Evolutionary conservation across 2,797 vertebrate species (phyloP), one percentile per base, ranked within the genome.

Genomic region (Peromyscus nudipes): DNA sequence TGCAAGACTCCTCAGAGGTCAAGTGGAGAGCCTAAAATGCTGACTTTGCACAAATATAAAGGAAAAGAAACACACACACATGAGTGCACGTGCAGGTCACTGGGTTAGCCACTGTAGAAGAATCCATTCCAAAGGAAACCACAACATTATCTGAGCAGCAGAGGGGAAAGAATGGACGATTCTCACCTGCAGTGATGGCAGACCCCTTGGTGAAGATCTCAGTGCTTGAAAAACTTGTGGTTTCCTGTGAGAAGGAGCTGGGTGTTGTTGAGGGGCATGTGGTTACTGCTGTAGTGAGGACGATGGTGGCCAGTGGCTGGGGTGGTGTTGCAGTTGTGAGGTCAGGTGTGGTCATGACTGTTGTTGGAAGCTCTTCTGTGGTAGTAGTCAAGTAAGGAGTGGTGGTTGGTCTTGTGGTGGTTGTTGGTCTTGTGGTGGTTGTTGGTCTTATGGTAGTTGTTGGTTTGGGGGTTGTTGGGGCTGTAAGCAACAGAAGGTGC

Each of bases 141-240:
- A 27, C 40, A 65, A 2, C 1, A 57, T 71, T n/a, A 19, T 16
- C 14, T 31, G 12, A 21, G 64, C 23, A 31, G 37, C 11, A 73
- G 86, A 71, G 91, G 11, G 4, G 60, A 55, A n/a, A 40, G 25
- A 29, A 17, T 0, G 40, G 4, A 14, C 60, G 21, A 6, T 16
- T 19, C 64, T 6, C 89, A 98, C 98, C 98, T 97, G 80, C n/a
- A 13, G 75, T 52, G 62, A 62, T 10, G 60, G 29, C 4, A 10
- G 73, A 21, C 6, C 6, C 71, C 37, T 89, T 23, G 0, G 19
- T 77, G n/a, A 64, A 34, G 60, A 79, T n/a, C 10, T 80, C 37
- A 0, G 49, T 29, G 34, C 65, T 64, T 40, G 49, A 67, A 43
- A 92, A 85, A 6, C 13, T 31, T 23, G 94, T 64, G 67, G 79